Percentiles rank a stretch among this genome's conserved stretches.
Conservation (phyloP, 2,797 vertebrate species). For the Eulemur albifrons region DNA sequence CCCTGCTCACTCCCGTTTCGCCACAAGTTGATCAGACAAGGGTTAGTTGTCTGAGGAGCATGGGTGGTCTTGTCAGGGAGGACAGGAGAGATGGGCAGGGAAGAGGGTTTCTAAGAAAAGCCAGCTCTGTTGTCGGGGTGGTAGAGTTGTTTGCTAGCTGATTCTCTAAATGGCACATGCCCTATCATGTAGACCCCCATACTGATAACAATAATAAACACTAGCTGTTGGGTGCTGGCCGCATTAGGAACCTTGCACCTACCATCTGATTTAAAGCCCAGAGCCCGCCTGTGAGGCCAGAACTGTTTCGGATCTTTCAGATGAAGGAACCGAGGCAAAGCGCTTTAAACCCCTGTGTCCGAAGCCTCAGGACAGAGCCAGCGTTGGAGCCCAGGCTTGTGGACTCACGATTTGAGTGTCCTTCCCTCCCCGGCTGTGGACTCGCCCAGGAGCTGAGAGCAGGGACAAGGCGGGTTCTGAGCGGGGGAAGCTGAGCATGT, state of each 20-base stretch:
- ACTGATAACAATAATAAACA: accelerated
- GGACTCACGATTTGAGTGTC: accelerated
- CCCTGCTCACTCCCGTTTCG: neutral
- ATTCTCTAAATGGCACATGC: accelerated
- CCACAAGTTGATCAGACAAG: neutral
- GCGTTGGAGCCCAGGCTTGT: neutral
- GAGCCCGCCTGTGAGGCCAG: neutral
- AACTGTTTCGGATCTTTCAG: neutral
- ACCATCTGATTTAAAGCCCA: neutral
- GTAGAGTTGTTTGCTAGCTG: accelerated
- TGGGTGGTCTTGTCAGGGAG: neutral
- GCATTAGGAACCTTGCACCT: accelerated
- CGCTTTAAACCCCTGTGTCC: neutral
- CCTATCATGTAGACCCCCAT: accelerated
- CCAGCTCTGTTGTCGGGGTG: accelerated
- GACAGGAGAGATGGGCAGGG: neutral
- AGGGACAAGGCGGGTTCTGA: neutral
- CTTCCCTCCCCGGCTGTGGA: accelerated
- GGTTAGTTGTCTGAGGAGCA: conserved; percentile 36
- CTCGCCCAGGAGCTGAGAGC: neutral
- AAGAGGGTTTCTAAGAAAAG: neutral
- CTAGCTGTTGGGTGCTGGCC: accelerated
- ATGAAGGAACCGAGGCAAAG: neutral
- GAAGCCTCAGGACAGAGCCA: neutral
- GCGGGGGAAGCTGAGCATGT: accelerated